Evolutionary conservation across 2,888 invertebrate genomes (phyloP).

Genomic region (Athripsodes cinereus): DNA sequence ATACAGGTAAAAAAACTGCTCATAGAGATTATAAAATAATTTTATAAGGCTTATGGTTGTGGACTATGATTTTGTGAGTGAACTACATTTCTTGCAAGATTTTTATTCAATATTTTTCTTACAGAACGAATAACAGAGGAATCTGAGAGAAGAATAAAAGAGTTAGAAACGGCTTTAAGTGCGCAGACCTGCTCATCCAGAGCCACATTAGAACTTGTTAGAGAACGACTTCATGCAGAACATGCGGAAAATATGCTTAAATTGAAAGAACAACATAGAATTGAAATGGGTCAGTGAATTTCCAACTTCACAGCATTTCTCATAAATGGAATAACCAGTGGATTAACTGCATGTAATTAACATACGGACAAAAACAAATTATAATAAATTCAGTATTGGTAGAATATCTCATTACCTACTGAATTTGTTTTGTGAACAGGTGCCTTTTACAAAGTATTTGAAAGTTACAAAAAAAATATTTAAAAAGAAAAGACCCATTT

Average conservation of each 20-base stretch:
- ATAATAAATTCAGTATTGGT: neutral
- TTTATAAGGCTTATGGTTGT: neutral
- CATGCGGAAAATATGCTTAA: conserved; percentile 41
- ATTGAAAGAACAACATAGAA: conserved; percentile 52
- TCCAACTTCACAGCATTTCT: neutral
- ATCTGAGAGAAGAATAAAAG: conserved; percentile 38
- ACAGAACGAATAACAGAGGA: conserved; percentile 41
- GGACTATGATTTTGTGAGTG: too few species aligned
- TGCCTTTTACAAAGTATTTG: too few species aligned
- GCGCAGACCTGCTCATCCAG: conserved; percentile 41
- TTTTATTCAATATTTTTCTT: too few species aligned
- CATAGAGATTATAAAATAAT: neutral
- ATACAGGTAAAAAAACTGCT: conserved; percentile 62
- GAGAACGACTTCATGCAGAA: conserved; percentile 39
- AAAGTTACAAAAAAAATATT: too few species aligned
- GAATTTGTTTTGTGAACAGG: too few species aligned
- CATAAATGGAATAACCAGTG: neutral
- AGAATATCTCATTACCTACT: too few species aligned
- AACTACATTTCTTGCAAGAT: too few species aligned
- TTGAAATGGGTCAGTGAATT: conserved; percentile 50
- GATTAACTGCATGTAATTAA: neutral
- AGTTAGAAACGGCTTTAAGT: conserved; percentile 38
- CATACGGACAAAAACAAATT: too few species aligned
- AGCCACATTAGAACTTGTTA: conserved; percentile 39
- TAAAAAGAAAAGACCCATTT: too few species aligned